Conservation (phyloP, 2,797 vertebrate species). For the Lagocephalus sceleratus region DNA sequence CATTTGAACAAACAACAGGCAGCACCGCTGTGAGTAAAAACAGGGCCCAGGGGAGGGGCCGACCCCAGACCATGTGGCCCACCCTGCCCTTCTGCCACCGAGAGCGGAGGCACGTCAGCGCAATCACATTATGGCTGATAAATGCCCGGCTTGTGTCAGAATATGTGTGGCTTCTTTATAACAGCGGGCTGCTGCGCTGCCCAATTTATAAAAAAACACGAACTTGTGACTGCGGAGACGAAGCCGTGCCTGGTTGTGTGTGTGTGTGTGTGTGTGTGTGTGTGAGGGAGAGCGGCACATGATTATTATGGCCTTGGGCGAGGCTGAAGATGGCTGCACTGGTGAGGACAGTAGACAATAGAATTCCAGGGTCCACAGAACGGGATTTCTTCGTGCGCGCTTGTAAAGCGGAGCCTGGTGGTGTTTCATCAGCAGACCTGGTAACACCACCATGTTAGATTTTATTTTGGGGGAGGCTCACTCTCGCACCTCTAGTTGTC, state of each 20-base stretch:
- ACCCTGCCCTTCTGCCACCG: slow-evolving; percentile 42
- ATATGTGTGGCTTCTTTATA: slow-evolving; percentile 61
- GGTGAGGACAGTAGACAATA: slow-evolving; percentile 50
- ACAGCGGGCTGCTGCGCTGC: slow-evolving; percentile 60
- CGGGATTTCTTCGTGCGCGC: slow-evolving; percentile 27
- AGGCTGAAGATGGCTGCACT: slow-evolving; percentile 63
- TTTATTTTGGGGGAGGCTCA: too few relatives aligned
- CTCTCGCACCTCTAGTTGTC: too few relatives aligned
- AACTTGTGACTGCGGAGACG: slow-evolving; percentile 56
- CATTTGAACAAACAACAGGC: slow-evolving; percentile 52
- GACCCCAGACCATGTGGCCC: slow-evolving; percentile 56
- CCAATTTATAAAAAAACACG: slow-evolving; percentile 44
- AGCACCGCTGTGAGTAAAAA: slow-evolving; percentile 51
- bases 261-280: background rate
- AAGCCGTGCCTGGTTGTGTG: slow-evolving; percentile 6
- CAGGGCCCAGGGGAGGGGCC: slow-evolving; percentile 37
- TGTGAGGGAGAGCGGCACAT: slow-evolving; percentile 38
- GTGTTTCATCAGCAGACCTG: slow-evolving; percentile 37
- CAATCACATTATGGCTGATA: slow-evolving; percentile 69
- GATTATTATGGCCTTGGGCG: slow-evolving; percentile 55
- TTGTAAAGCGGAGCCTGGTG: slow-evolving; percentile 44
- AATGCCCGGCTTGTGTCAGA: slow-evolving; percentile 52
- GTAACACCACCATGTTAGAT: slow-evolving; percentile 24
- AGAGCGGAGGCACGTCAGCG: slow-evolving; percentile 54
- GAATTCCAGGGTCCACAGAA: slow-evolving; percentile 31